These are phyloP conservation scores for Meghimatium bilineatum DNA, from an alignment of 2,888 invertebrate genomes.

Conservation along the genomic window DNA sequence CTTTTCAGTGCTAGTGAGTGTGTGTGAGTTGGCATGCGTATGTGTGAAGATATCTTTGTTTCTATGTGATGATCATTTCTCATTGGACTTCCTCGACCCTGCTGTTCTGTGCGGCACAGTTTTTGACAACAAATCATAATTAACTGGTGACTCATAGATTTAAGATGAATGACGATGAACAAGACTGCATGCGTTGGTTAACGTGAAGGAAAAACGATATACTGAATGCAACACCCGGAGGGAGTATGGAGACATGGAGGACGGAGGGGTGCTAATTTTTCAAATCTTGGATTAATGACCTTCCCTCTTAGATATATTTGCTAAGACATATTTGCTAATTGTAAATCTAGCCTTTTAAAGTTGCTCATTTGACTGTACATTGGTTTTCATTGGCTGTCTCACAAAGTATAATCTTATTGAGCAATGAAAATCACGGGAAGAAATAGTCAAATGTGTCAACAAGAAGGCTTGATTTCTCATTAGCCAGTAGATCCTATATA, in stretches of 20 bases:
- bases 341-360: too few relatives aligned
- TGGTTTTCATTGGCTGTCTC: too few relatives aligned
- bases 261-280: too few relatives aligned
- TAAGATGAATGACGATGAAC: constrained; percentile 8
- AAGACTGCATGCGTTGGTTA: constrained; percentile 19
- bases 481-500: too few relatives aligned
- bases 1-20: not conserved
- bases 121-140: constrained; percentile 34
- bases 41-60: constrained; percentile 15
- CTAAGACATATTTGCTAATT: too few relatives aligned
- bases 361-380: too few relatives aligned
- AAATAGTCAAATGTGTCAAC: too few relatives aligned
- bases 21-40: not conserved
- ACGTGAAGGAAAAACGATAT: not conserved
- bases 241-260: not conserved
- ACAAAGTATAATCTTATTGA: too few relatives aligned
- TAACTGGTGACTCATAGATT: constrained; percentile 30
- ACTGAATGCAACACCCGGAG: not conserved
- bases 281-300: not conserved
- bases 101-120: not conserved
- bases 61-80: constrained; percentile 19
- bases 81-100: not conserved
- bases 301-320: too few relatives aligned
- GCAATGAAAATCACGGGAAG: too few relatives aligned
- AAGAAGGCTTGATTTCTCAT: too few relatives aligned